Conservation (phyloP, 2,797 vertebrate genomes). For the Anguilla pacifica region DNA sequence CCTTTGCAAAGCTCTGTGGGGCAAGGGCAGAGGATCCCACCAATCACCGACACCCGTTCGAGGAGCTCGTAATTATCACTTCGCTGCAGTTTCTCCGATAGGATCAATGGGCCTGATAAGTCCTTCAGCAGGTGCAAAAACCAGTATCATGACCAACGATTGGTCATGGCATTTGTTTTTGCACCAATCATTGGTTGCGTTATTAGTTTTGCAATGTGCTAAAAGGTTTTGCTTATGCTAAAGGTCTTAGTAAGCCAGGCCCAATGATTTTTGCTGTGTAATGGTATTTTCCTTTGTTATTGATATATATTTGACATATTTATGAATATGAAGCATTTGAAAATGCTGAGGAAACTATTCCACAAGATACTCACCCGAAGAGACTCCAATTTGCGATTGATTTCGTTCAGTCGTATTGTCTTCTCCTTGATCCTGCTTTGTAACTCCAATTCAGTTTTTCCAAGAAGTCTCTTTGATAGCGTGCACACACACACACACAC, state of each 20-base stretch:
- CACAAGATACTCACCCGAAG: constrained; percentile 58
- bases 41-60: not conserved
- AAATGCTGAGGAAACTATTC: not conserved
- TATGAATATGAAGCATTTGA: not conserved
- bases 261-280: no score
- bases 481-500: constrained; percentile 3
- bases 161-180: no score
- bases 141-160: no score
- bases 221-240: no score
- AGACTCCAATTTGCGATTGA: constrained; percentile 62
- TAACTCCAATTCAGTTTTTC: constrained; percentile 70
- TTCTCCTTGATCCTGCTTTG: constrained; percentile 64
- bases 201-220: no score
- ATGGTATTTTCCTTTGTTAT: not conserved
- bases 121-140: not conserved
- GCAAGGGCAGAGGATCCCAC: not conserved
- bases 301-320: not conserved
- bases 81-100: no score
- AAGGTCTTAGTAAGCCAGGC: no score
- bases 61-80: not conserved
- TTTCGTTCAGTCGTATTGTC: constrained; percentile 48
- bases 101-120: not conserved
- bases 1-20: constrained; percentile 59
- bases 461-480: constrained; percentile 64
- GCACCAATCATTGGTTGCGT: no score